Conservation (phyloP, 2,113 vertebrate genomes). For the Athene cunicularia region DNA sequence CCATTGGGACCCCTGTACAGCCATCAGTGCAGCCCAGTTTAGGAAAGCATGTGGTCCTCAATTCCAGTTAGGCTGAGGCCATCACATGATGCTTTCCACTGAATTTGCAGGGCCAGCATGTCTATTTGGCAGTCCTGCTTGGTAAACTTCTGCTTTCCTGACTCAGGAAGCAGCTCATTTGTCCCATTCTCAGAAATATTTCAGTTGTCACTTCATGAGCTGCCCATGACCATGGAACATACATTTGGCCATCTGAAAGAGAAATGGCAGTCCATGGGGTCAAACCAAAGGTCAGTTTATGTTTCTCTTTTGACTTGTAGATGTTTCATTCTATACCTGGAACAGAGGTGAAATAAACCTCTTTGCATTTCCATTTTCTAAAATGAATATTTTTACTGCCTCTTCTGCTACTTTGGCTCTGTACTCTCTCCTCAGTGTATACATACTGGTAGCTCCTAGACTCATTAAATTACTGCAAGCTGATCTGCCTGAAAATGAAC, state of each 20-base stretch:
- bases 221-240: rapidly evolving
- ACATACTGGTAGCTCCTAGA: background rate
- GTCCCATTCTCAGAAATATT: background rate
- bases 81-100: background rate
- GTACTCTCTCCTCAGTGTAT: background rate
- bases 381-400: background rate
- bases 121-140: background rate
- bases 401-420: background rate
- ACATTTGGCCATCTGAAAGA: background rate
- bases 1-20: rapidly evolving
- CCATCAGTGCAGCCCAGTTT: background rate
- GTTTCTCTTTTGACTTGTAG: background rate
- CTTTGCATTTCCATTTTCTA: background rate
- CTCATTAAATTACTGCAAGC: background rate
- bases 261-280: background rate
- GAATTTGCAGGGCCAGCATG: background rate
- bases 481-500: background rate
- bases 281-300: background rate
- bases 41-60: background rate
- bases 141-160: background rate
- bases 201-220: background rate
- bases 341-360: background rate
- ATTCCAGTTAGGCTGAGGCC: background rate
- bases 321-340: background rate
- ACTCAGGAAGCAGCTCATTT: background rate